A percentile compares a stretch with the other conserved stretches of the same genome.
Evolutionary conservation across 1,140 invertebrate genomes (phyloP).

Genomic region (Lepeophtheirus salmonis): DNA sequence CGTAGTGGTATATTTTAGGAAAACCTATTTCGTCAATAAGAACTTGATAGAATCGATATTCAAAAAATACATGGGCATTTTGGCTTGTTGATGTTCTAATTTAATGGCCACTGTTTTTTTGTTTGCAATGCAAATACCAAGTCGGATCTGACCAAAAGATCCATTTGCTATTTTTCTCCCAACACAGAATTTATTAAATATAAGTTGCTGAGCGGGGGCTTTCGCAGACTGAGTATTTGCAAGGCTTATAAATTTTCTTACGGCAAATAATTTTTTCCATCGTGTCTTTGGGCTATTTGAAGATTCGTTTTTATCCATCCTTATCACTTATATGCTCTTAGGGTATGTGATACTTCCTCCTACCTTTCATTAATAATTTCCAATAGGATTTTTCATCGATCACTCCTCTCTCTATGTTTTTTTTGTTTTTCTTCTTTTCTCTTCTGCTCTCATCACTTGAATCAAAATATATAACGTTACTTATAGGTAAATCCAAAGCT

Average conservation of each 20-base stretch:
- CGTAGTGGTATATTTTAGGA: conserved; percentile 18
- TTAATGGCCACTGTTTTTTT: not conserved
- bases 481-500: too few species aligned
- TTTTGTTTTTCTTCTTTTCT: too few species aligned
- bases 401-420: too few species aligned
- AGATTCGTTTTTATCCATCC: too few species aligned
- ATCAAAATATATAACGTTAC: too few species aligned
- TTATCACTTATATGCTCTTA: too few species aligned
- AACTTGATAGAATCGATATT: not conserved
- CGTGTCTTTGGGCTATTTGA: not conserved
- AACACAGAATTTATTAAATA: not conserved
- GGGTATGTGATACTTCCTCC: too few species aligned
- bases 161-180: conserved; percentile 18
- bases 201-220: conserved; percentile 1
- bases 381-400: too few species aligned
- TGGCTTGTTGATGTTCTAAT: not conserved
- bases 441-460: too few species aligned
- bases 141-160: conserved; percentile 14
- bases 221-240: not conserved
- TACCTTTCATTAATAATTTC: too few species aligned
- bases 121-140: not conserved
- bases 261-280: conserved; percentile 5
- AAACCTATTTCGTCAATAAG: conserved; percentile 9
- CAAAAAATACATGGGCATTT: not conserved
- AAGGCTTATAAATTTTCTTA: conserved; percentile 14